Conservation (phyloP, 2,888 invertebrate genomes). For the Caenorhabditis virilis region DNA sequence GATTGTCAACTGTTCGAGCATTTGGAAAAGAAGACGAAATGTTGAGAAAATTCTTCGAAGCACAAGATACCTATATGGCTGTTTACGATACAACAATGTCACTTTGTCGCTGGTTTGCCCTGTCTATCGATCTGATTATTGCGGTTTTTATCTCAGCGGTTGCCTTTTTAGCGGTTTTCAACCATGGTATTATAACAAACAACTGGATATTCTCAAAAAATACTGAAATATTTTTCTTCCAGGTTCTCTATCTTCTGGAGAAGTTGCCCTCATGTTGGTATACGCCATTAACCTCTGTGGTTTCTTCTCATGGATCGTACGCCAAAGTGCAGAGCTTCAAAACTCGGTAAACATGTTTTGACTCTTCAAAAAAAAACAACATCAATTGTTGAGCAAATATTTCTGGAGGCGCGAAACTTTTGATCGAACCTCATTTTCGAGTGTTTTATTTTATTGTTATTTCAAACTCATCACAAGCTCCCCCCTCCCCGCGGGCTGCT, state of each 20-base stretch:
- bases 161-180: constrained; percentile 80
- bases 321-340: constrained; percentile 81
- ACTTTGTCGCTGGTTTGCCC: constrained; percentile 88
- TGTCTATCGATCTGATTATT: constrained; percentile 88
- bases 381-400: neutral
- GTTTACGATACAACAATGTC: constrained; percentile 91
- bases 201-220: neutral
- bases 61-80: constrained; percentile 74
- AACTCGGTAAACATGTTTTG: constrained; percentile 70
- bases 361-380: too few species aligned
- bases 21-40: constrained; percentile 83
- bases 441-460: too few species aligned
- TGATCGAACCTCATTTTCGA: too few species aligned
- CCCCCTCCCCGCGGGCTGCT: too few species aligned
- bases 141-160: constrained; percentile 84
- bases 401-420: neutral
- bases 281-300: constrained; percentile 74
- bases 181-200: constrained; percentile 23
- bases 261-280: constrained; percentile 58
- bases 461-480: neutral
- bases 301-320: constrained; percentile 88
- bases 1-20: constrained; percentile 87
- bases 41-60: constrained; percentile 72
- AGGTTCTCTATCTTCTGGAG: constrained; percentile 47
- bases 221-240: constrained; percentile 8